A percentile compares a stretch with the other conserved stretches of the same genome.
phyloP scores from a whole-genome alignment of 2,888 invertebrate genomes.

The Euclidia mi region DNA sequence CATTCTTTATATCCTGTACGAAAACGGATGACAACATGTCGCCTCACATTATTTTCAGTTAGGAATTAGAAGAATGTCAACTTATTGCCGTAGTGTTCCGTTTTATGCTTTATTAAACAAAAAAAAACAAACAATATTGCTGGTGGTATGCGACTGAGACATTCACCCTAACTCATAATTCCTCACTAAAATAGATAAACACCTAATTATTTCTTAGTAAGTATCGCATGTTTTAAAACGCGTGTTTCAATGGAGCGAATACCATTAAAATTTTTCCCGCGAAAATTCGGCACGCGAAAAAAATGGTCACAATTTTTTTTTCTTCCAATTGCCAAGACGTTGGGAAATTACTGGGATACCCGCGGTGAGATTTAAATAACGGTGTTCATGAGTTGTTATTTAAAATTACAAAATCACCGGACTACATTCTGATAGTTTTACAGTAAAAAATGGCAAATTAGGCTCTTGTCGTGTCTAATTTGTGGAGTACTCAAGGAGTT shows the following conservation, averaged over 20 bases:
- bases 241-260: slow-evolving; percentile 40
- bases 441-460: neutral
- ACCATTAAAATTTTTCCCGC: slow-evolving; percentile 36
- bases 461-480: no score
- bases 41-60: no score
- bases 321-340: neutral
- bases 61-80: no score
- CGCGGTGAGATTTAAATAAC: slow-evolving; percentile 4
- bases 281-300: slow-evolving; percentile 34
- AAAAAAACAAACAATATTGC: no score
- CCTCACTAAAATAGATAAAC: slow-evolving; percentile 14
- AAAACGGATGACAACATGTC: no score
- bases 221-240: slow-evolving; percentile 40
- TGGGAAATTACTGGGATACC: slow-evolving; percentile 5
- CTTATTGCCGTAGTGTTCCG: no score
- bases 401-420: neutral
- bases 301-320: slow-evolving; percentile 2
- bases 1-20: no score
- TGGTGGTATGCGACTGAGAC: neutral
- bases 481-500: neutral
- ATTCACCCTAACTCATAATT: slow-evolving; percentile 6
- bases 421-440: neutral
- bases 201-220: slow-evolving; percentile 32
- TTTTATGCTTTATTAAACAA: no score
- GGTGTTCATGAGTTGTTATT: neutral